Conservation (phyloP, 2,888 invertebrate species). For the Drosophila vallismaia region DNA sequence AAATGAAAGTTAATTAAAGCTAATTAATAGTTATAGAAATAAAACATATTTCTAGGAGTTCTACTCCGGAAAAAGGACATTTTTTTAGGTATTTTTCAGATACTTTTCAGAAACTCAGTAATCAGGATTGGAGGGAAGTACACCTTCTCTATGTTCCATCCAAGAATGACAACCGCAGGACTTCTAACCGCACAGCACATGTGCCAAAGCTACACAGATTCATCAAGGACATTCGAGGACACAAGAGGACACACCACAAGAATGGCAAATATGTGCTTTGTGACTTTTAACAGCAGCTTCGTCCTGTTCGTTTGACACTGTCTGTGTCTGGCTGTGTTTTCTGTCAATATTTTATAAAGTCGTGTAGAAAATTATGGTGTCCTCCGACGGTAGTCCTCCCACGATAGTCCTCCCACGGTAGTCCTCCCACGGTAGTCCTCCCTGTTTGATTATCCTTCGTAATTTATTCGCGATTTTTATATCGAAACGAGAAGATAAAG, state of each 20-base stretch:
- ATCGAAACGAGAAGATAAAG: not conserved
- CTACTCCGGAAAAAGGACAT: too few species aligned
- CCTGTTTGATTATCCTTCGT: conserved; percentile 60
- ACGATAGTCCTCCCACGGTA: not conserved
- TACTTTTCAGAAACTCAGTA: too few species aligned
- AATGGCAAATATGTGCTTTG: conserved; percentile 47
- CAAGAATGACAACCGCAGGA: conserved; percentile 9
- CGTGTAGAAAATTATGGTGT: conserved; percentile 62
- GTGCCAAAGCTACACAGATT: conserved; percentile 19
- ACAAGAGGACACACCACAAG: conserved; percentile 16
- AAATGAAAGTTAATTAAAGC: too few species aligned
- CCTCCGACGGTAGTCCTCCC: conserved; percentile 8
- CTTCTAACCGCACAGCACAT: conserved; percentile 23
- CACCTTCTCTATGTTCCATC: conserved; percentile 13
- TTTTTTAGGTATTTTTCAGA: too few species aligned
- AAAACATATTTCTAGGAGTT: too few species aligned
- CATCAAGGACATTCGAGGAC: not conserved
- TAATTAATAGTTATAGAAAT: too few species aligned
- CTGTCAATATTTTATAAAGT: conserved; percentile 67
- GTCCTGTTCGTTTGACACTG: conserved; percentile 2
- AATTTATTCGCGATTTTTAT: conserved; percentile 5
- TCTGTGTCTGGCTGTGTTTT: conserved; percentile 42
- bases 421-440: conserved; percentile 6
- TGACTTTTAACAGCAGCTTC: conserved; percentile 47
- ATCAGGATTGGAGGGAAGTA: too few species aligned